Evolutionary conservation across 1,140 invertebrate genomes (phyloP), one percentile per base, ranked within the genome.

Genomic region (Helicoverpa armigera): DNA sequence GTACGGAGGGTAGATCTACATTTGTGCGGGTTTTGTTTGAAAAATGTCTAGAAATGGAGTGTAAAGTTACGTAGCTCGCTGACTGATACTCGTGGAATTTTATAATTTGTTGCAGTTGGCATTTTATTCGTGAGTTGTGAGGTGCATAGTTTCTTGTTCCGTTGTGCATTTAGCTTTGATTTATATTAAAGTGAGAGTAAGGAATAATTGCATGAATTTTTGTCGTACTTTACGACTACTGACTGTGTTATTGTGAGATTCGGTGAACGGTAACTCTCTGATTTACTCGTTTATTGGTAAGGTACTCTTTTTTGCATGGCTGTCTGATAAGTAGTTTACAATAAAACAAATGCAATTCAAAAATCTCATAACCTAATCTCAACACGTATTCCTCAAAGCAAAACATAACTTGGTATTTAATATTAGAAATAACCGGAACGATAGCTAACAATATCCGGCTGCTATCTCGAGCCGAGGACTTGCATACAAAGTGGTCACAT

Each of bases 401-500:
- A 63, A 53, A 29, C 35, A 63, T 1, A 13, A 48, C n/a, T 50
- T 12, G 10, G 11, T 60, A 74, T 60, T 50, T 50, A 61, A 76
- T 61, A 63, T 50, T 51, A 31, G 60, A 50, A 74, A 58, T 58
- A 58, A 58, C 16, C 48, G 50, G 48, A 63, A 76, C 58, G 51
- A 76, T 60, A 63, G 74, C 18, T 76, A 76, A 63, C 74, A 76
- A 76, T 63, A 63, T 76, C 74, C 18, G 18, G 16, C 31, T 23
- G 18, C 74, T 76, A 76, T 76, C 74, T 76, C 1, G 16, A 35
- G 13, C 43, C n/a, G 16, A 35, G 54, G 73, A 50, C 58, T 65
- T 77, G 74, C 74, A 77, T 77, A 77, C 74, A 77, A 77, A 77
- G 74, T 77, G 74, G 48, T 23, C 60, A 50, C 61, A 77, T 77